Evolutionary conservation across 1,140 invertebrate genomes (phyloP).

Genomic region (Bombus affinis): DNA sequence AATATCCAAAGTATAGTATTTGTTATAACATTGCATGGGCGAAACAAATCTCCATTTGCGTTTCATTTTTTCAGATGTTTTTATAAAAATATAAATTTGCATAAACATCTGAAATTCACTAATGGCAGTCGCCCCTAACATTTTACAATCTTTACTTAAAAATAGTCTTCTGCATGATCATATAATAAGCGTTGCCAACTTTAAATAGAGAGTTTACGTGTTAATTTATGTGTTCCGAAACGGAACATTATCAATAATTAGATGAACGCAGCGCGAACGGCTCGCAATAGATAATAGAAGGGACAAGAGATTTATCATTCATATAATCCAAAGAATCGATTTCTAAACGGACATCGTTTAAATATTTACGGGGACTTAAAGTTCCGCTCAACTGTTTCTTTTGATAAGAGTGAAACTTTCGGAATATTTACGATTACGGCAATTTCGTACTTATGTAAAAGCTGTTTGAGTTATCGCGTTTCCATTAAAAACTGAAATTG

Average conservation of each 20-base stretch:
- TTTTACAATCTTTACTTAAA: neutral
- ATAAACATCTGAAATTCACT: too few species aligned
- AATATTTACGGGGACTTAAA: slow-evolving; percentile 27
- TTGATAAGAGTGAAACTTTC: neutral
- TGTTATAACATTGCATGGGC: too few species aligned
- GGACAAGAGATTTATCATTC: neutral
- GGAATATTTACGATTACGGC: slow-evolving; percentile 37
- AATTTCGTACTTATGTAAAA: slow-evolving; percentile 25
- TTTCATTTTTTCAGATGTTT: too few species aligned
- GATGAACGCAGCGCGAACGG: neutral
- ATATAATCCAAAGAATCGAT: neutral
- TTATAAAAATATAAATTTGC: too few species aligned
- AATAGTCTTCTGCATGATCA: neutral
- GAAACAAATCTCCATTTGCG: too few species aligned
- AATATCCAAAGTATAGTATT: too few species aligned
- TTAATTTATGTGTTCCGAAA: neutral
- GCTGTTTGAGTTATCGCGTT: slow-evolving; percentile 41
- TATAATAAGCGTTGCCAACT: too few species aligned
- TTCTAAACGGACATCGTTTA: neutral
- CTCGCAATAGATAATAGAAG: neutral
- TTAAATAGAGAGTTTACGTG: too few species aligned
- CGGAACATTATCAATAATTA: neutral
- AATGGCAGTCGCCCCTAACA: too few species aligned
- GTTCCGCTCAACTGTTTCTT: neutral
- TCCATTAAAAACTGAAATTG: slow-evolving; percentile 50